These are phyloP conservation scores for Glomeris maerens DNA, from an alignment of 1,140 invertebrate genomes.

Conservation along the genomic window DNA sequence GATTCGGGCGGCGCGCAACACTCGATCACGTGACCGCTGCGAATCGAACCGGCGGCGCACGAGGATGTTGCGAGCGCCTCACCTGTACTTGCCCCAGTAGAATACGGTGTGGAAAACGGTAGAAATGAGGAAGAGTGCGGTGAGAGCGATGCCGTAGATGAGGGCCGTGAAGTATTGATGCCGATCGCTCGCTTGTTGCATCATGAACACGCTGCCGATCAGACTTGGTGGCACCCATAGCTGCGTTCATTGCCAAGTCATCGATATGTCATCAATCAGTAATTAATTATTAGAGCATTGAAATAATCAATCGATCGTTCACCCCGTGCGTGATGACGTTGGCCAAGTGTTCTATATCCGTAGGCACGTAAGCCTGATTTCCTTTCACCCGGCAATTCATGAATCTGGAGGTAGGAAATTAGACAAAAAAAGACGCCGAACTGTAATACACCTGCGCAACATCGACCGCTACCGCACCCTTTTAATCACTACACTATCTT, in stretches of 20 bases:
- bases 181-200: constrained; percentile 50
- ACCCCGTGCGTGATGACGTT: constrained; percentile 79
- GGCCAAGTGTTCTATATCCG: constrained; percentile 71
- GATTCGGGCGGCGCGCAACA: too few relatives aligned
- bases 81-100: constrained; percentile 38
- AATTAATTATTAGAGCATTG: too few relatives aligned
- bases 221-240: constrained; percentile 68
- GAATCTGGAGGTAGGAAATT: constrained; percentile 37
- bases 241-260: constrained; percentile 28
- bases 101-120: constrained; percentile 79
- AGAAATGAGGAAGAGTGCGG: constrained; percentile 75
- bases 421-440: constrained; percentile 16
- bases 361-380: constrained; percentile 52
- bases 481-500: too few relatives aligned
- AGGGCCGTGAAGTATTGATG: constrained; percentile 61
- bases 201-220: constrained; percentile 53
- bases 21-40: too few relatives aligned
- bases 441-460: too few relatives aligned
- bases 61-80: constrained; percentile 8
- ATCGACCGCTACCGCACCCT: too few relatives aligned
- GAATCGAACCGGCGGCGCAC: too few relatives aligned
- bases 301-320: constrained; percentile 24
- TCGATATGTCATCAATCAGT: background rate
- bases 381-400: constrained; percentile 48
- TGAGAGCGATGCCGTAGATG: constrained; percentile 69